Conservation (phyloP, 2,888 invertebrate species). For the Tanypteryx hageni region DNA sequence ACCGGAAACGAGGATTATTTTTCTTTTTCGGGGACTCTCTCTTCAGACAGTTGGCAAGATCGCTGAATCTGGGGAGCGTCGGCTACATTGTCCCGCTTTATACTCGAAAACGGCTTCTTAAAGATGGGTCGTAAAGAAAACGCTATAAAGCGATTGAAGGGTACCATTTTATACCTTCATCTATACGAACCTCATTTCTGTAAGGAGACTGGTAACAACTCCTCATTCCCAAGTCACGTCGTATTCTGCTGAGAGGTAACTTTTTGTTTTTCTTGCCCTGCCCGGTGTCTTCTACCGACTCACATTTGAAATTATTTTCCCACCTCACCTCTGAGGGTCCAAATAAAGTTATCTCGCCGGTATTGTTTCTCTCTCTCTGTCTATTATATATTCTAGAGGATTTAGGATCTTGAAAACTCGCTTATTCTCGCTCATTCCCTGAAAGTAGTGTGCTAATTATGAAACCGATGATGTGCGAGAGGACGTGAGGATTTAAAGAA, state of each 20-base stretch:
- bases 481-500: no score
- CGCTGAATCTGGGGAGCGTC: neutral
- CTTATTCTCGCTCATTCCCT: no score
- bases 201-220: neutral
- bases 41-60: neutral
- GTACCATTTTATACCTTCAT: neutral
- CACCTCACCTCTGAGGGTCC: no score
- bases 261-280: neutral
- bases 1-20: neutral
- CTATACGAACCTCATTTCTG: neutral
- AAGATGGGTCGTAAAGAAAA: constrained; percentile 18
- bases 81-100: neutral
- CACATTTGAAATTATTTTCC: neutral
- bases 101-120: constrained; percentile 7
- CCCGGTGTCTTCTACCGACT: neutral
- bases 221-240: neutral
- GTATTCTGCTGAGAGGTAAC: neutral
- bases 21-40: neutral
- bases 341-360: no score
- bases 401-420: no score
- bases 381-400: no score
- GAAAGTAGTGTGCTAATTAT: no score
- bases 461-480: no score
- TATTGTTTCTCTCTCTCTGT: no score
- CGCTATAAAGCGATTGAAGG: constrained; percentile 19